Evolutionary conservation across 1,140 invertebrate species (phyloP).

Genomic region (Tachypleus tridentatus): DNA sequence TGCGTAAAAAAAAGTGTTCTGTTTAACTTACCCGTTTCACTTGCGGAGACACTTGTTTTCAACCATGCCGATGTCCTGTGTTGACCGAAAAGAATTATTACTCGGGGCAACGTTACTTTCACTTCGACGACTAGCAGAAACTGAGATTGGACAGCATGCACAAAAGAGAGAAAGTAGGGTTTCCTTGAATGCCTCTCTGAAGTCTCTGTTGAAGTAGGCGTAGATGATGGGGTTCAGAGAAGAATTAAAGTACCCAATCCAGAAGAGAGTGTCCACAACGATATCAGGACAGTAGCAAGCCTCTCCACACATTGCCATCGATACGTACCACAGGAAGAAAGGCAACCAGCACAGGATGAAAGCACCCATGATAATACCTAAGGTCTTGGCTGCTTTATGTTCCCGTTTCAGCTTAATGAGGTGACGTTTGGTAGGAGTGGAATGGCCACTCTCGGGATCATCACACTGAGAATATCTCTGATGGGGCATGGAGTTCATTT

Average conservation of each 20-base stretch:
- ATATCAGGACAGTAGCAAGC: constrained; percentile 57
- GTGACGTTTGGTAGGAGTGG: constrained; percentile 71
- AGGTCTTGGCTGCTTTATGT: constrained; percentile 89
- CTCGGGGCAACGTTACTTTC: constrained; percentile 17
- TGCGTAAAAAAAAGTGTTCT: too few species aligned
- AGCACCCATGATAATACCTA: constrained; percentile 90
- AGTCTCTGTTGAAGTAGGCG: constrained; percentile 97
- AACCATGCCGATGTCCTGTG: constrained; percentile 27
- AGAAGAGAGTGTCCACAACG: constrained; percentile 83
- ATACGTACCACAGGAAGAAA: constrained; percentile 89
- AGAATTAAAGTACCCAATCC: constrained; percentile 98
- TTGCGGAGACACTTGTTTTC: constrained; percentile 26
- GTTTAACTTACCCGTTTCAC: constrained; percentile 3
- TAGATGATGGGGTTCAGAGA: constrained; percentile 95
- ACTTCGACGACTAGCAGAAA: constrained; percentile 14
- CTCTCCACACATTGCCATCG: constrained; percentile 59
- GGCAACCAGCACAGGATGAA: constrained; percentile 94
- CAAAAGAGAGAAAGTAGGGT: constrained; percentile 80
- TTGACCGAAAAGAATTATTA: constrained; percentile 26
- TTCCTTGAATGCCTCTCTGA: constrained; percentile 93
- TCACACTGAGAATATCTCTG: constrained; percentile 27
- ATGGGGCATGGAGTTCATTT: constrained; percentile 14
- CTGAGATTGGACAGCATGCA: constrained; percentile 24
- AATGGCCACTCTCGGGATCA: constrained; percentile 34
- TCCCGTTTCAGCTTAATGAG: constrained; percentile 83